A percentile compares a stretch with the other conserved stretches of the same genome.
These are phyloP conservation scores for Hemistola chrysoprasaria DNA, from an alignment of 2,888 invertebrate genomes.

Conservation along the genomic window DNA sequence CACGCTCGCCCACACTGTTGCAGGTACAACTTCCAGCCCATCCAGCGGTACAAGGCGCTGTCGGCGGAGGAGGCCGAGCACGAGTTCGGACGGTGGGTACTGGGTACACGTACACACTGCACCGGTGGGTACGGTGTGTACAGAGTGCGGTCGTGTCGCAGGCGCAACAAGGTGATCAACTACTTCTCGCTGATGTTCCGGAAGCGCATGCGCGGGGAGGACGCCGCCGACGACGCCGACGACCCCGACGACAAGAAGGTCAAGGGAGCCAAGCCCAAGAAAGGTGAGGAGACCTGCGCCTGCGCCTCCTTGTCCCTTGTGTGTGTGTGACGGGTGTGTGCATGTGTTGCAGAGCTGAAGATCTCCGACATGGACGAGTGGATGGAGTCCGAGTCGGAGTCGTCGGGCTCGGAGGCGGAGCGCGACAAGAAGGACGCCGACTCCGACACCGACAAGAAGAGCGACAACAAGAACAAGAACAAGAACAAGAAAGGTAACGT, in stretches of 20 bases:
- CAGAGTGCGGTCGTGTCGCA: constrained; percentile 39
- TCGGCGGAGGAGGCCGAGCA: constrained; percentile 99
- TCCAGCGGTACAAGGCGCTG: constrained; percentile 95
- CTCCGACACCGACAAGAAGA: constrained; percentile 84
- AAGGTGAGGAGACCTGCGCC: constrained; percentile 49
- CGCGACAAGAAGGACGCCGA: constrained; percentile 84
- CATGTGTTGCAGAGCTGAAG: constrained; percentile 86
- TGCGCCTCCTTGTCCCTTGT: no score
- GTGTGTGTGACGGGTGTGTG: no score
- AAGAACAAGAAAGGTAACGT: constrained; percentile 66
- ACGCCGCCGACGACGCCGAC: constrained; percentile 85
- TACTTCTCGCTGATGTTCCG: constrained; percentile 97
- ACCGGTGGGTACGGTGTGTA: no score
- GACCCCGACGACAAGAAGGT: constrained; percentile 85
- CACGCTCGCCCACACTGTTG: not conserved
- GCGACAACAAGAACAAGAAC: constrained; percentile 69
- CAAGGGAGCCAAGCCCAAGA: constrained; percentile 80
- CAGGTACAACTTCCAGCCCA: constrained; percentile 94
- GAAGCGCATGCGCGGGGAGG: constrained; percentile 90
- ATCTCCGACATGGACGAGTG: constrained; percentile 97
- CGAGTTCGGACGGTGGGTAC: constrained; percentile 89
- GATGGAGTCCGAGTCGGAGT: constrained; percentile 92
- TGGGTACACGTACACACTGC: not conserved
- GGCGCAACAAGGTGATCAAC: constrained; percentile 97
- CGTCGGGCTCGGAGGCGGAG: constrained; percentile 86